phyloP scores from a whole-genome alignment of 2,797 vertebrate genomes.

The Hirundo rustica region DNA sequence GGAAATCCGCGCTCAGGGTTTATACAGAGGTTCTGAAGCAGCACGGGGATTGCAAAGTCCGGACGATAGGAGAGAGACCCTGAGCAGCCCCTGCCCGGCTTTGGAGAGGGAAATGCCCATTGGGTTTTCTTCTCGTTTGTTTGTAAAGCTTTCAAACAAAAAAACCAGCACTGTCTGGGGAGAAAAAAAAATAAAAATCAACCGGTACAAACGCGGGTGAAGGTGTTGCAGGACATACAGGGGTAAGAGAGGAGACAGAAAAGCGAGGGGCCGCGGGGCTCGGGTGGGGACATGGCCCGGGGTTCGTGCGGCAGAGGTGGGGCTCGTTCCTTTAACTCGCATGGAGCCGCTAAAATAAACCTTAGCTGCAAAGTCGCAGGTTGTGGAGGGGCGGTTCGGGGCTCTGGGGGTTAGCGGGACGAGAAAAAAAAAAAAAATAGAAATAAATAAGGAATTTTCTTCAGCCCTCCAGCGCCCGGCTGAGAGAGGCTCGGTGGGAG shows the following conservation, averaged over 20 bases:
- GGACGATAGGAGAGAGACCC: neutral
- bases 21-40: neutral
- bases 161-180: neutral
- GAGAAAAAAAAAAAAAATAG: no score
- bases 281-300: neutral
- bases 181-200: fast-evolving
- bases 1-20: neutral
- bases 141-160: neutral
- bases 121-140: neutral
- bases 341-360: neutral
- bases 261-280: neutral
- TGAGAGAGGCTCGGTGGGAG: neutral
- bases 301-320: neutral
- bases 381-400: neutral
- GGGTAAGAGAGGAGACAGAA: neutral
- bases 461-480: neutral
- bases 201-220: fast-evolving
- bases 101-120: neutral
- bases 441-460: neutral
- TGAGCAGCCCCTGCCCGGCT: neutral
- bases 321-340: neutral
- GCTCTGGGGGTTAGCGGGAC: neutral
- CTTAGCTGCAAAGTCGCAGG: neutral
- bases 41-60: neutral
- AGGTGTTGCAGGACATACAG: neutral